Conservation (phyloP, 2,888 invertebrate genomes). For the Uropetala carovei region DNA sequence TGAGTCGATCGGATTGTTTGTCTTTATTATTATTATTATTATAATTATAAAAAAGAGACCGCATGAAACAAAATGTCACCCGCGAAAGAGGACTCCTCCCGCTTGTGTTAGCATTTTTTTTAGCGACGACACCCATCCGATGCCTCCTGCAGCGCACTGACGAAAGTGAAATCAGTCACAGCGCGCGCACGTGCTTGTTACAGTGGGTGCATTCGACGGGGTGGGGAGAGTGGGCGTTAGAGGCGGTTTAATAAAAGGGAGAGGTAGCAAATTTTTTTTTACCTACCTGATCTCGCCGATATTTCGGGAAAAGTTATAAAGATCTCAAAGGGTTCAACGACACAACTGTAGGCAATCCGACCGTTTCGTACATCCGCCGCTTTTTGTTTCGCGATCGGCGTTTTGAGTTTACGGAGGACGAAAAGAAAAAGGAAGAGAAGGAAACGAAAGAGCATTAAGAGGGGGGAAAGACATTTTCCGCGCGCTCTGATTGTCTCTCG, state of each 20-base stretch:
- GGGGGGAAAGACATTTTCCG: constrained; percentile 29
- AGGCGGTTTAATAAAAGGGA: no score
- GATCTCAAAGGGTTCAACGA: no score
- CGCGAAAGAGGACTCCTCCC: not conserved
- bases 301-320: no score
- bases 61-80: not conserved
- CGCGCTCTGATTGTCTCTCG: constrained; percentile 50
- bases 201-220: not conserved
- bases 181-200: not conserved
- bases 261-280: no score
- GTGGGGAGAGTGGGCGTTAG: no score
- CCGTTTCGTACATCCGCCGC: not conserved
- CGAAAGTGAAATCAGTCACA: not conserved
- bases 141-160: not conserved
- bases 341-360: not conserved
- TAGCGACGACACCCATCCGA: not conserved
- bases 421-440: not conserved
- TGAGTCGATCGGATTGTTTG: constrained; percentile 1
- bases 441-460: not conserved
- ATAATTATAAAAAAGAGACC: not conserved
- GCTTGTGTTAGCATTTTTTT: not conserved
- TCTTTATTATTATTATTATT: no score
- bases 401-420: not conserved
- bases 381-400: constrained; percentile 24
- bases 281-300: no score